A percentile compares a stretch with the other conserved stretches of the same genome.
These are phyloP conservation scores for Aethes cnicana DNA, from an alignment of 2,888 invertebrate genomes.

Conservation along the genomic window DNA sequence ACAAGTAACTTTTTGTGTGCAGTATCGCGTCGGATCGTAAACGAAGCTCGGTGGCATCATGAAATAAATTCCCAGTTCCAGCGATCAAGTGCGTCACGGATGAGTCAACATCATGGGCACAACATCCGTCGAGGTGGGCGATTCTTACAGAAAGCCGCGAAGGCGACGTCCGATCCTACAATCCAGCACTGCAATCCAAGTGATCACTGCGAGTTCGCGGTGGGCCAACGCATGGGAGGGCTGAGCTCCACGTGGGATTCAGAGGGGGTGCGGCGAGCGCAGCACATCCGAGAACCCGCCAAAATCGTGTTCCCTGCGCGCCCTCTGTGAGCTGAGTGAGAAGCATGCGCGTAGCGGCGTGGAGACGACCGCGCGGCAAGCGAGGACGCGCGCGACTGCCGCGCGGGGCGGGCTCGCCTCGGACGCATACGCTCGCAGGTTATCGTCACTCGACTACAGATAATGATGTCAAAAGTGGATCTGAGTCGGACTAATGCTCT, in stretches of 20 bases:
- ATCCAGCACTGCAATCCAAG: constrained; percentile 82
- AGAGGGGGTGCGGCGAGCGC: constrained; percentile 66
- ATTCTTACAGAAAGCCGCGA: constrained; percentile 67
- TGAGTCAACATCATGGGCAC: constrained; percentile 79
- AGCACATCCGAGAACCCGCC: constrained; percentile 75
- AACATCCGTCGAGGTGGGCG: constrained; percentile 63
- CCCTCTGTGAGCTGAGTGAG: constrained; percentile 44
- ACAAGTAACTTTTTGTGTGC: constrained; percentile 20
- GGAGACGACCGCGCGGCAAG: constrained; percentile 57
- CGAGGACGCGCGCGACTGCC: constrained; percentile 73
- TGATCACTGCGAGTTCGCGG: constrained; percentile 62
- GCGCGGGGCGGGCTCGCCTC: constrained; percentile 69
- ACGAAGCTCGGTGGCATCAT: constrained; percentile 39
- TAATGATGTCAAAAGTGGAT: constrained; percentile 83
- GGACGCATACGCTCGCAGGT: constrained; percentile 68
- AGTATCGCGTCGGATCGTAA: constrained; percentile 22
- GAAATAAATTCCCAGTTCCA: constrained; percentile 66
- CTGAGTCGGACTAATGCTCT: constrained; percentile 79
- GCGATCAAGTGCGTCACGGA: constrained; percentile 79
- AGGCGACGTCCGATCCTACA: constrained; percentile 60
- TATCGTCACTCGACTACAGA: constrained; percentile 78
- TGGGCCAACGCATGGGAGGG: constrained; percentile 49
- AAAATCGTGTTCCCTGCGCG: constrained; percentile 70
- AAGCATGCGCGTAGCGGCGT: constrained; percentile 42
- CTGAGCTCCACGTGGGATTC: constrained; percentile 68